phyloP scores from a whole-genome alignment of 2,797 vertebrate species.

The Acipenser ruthenus region DNA sequence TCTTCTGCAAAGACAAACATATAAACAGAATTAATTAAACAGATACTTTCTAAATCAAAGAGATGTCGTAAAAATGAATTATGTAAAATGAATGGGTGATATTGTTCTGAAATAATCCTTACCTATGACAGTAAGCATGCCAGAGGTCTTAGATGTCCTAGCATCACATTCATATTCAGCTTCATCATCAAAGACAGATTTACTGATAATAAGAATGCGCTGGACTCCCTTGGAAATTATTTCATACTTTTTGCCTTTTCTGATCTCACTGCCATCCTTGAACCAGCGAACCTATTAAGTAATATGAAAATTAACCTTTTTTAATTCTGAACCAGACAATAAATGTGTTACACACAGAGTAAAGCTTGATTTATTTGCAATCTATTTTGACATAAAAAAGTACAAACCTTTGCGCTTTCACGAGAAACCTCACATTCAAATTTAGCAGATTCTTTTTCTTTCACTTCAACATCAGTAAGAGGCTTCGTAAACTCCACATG shows the following conservation, averaged over 20 bases:
- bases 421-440: conserved; percentile 95
- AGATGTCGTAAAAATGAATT: neutral
- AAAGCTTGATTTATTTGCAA: no score
- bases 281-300: conserved; percentile 78
- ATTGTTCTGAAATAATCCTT: conserved; percentile 27
- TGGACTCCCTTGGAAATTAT: conserved; percentile 81
- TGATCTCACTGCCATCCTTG: conserved; percentile 89
- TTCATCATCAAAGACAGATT: conserved; percentile 86
- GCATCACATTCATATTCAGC: conserved; percentile 94
- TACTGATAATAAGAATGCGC: conserved; percentile 79
- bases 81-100: no score
- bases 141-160: conserved; percentile 80
- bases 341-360: no score
- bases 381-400: no score
- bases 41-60: neutral
- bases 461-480: conserved; percentile 84
- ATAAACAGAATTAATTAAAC: conserved; percentile 11
- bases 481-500: conserved; percentile 86
- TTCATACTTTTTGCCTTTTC: conserved; percentile 94
- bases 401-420: conserved; percentile 74
- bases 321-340: no score
- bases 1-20: conserved; percentile 68
- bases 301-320: no score
- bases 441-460: conserved; percentile 83
- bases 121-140: conserved; percentile 91